A percentile compares a stretch with the other conserved stretches of the same genome.
Evolutionary conservation across 2,113 vertebrate species (phyloP).

Genomic region (Antechinus flavipes): DNA sequence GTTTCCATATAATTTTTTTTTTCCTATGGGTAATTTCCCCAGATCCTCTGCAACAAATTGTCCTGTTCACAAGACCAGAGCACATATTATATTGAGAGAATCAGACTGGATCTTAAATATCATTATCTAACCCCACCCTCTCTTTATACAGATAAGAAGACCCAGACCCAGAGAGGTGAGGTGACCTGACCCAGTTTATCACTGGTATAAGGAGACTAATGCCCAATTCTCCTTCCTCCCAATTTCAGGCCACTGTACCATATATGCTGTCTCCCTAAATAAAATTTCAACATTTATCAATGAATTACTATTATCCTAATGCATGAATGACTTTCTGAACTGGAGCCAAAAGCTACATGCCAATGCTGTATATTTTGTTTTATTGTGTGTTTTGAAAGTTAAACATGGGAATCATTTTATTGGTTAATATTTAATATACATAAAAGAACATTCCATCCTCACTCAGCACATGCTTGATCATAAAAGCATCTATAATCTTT

Average conservation of each 20-base stretch:
- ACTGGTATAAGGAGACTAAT: not conserved
- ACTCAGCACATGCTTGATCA: constrained; percentile 43
- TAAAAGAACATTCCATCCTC: constrained; percentile 43
- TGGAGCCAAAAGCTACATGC: constrained; percentile 42
- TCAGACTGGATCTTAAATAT: not conserved
- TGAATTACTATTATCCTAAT: constrained; percentile 7
- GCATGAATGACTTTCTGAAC: not conserved
- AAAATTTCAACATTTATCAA: constrained; percentile 43
- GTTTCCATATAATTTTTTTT: constrained; percentile 36
- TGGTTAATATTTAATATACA: constrained; percentile 50
- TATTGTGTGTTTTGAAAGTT: constrained; percentile 54
- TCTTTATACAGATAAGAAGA: not conserved
- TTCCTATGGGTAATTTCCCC: constrained; percentile 17
- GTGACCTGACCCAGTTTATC: not conserved
- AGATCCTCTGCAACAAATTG: constrained; percentile 26
- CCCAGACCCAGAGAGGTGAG: not conserved
- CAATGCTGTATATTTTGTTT: constrained; percentile 28
- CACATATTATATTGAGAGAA: not conserved
- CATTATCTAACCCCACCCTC: not conserved
- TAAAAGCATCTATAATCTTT: constrained; percentile 22
- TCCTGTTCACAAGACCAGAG: not conserved
- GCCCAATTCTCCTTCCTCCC: not conserved
- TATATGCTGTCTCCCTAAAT: constrained; percentile 6
- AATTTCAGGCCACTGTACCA: not conserved
- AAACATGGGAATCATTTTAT: constrained; percentile 57